A percentile compares a stretch with the other conserved stretches of the same genome.
Conservation (phyloP, 2,797 vertebrate species). For the Macropodus opercularis region DNA sequence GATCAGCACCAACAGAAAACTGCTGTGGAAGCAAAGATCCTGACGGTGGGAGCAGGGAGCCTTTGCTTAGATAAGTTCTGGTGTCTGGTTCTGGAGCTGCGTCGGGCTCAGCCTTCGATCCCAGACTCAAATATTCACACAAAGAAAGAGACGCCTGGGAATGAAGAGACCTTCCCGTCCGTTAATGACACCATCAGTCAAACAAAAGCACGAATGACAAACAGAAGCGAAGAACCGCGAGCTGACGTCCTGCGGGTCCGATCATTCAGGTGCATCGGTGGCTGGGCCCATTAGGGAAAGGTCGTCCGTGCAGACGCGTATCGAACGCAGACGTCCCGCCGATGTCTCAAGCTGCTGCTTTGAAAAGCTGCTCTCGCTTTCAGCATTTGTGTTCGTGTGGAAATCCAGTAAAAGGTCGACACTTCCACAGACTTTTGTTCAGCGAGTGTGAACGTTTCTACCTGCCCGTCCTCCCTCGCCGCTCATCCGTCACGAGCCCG, state of each 20-base stretch:
- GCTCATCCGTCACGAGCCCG: too few species aligned
- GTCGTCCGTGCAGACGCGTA: slow-evolving; percentile 59
- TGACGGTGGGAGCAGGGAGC: too few species aligned
- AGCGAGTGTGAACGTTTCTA: slow-evolving; percentile 19
- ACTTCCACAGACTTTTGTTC: slow-evolving; percentile 35
- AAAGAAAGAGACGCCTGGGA: background rate
- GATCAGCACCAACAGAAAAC: too few species aligned
- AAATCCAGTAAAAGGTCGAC: slow-evolving; percentile 69
- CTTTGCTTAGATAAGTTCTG: background rate
- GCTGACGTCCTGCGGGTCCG: background rate
- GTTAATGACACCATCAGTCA: background rate
- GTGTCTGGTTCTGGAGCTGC: slow-evolving; percentile 44
- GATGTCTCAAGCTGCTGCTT: slow-evolving; percentile 69
- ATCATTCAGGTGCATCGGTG: slow-evolving; percentile 30
- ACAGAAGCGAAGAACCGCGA: background rate
- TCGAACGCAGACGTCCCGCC: slow-evolving; percentile 65
- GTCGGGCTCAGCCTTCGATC: slow-evolving; percentile 57
- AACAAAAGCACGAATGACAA: background rate
- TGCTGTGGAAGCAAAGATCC: too few species aligned
- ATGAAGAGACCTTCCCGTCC: background rate
- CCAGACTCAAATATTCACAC: slow-evolving; percentile 24
- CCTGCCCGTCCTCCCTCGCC: slow-evolving; percentile 41
- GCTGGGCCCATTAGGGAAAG: slow-evolving; percentile 65
- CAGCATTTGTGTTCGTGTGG: slow-evolving; percentile 49
- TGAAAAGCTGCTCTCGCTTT: slow-evolving; percentile 53